Evolutionary conservation across 2,113 vertebrate genomes (phyloP).

Genomic region (Rhinolophus sinicus): DNA sequence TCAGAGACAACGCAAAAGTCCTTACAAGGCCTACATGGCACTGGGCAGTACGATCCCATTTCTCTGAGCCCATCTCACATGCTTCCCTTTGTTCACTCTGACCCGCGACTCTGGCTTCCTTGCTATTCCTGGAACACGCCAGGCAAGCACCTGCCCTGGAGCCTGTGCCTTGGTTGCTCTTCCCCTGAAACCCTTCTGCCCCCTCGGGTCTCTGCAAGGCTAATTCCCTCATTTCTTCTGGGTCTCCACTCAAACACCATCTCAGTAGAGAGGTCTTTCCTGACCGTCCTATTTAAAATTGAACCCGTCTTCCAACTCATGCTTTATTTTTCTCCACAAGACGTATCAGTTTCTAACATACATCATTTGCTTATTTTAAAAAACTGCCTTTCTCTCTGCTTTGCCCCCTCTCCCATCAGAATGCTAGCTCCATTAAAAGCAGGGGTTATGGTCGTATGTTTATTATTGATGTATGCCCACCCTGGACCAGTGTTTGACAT

Average conservation of each 20-base stretch:
- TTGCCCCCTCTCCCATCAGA: background rate
- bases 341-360: background rate
- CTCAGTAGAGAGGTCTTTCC: background rate
- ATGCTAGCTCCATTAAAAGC: background rate
- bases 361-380: background rate
- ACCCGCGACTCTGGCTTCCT: background rate
- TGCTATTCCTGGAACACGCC: background rate
- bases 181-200: background rate
- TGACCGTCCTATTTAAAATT: background rate
- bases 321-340: background rate
- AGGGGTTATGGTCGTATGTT: background rate
- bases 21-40: background rate
- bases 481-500: background rate
- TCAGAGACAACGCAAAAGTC: background rate
- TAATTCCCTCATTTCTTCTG: background rate
- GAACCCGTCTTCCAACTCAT: background rate
- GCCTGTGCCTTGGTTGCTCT: background rate
- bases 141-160: background rate
- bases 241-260: background rate
- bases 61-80: background rate
- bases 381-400: background rate
- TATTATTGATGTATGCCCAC: background rate
- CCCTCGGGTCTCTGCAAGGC: too few relatives aligned
- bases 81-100: background rate
- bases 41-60: accelerated